phyloP scores from a whole-genome alignment of 2,113 vertebrate species.

The Gracilinanus agilis region DNA sequence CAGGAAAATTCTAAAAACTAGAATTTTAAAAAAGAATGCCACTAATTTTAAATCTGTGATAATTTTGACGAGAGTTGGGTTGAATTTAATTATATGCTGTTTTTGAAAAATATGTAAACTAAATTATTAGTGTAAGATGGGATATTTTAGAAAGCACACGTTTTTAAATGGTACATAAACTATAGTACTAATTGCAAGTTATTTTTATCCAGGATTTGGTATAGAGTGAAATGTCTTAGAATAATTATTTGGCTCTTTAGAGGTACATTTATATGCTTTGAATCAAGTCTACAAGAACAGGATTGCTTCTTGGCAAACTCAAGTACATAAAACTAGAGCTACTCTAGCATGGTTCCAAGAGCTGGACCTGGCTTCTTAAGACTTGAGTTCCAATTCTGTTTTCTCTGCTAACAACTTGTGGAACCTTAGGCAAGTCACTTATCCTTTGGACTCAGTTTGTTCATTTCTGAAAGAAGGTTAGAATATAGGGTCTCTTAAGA shows the following conservation, averaged over 20 bases:
- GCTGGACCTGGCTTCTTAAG: background rate
- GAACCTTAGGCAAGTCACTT: background rate
- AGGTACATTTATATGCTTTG: background rate
- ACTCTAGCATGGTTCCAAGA: background rate
- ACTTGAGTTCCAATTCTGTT: background rate
- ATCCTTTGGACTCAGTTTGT: background rate
- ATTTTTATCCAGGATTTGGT: background rate
- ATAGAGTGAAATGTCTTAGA: background rate
- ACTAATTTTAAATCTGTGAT: background rate
- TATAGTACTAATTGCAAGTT: background rate
- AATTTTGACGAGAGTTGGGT: background rate
- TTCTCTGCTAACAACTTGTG: background rate
- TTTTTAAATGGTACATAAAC: slow-evolving; percentile 10
- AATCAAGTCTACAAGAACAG: background rate
- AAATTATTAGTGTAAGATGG: slow-evolving; percentile 30
- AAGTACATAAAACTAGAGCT: background rate
- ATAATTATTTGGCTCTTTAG: background rate
- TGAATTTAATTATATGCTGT: background rate
- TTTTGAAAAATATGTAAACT: slow-evolving; percentile 12
- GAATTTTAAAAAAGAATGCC: background rate
- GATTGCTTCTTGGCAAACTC: background rate
- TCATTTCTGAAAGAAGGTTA: background rate
- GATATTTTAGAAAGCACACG: background rate
- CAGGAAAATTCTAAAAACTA: background rate
- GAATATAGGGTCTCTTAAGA: background rate